These are phyloP conservation scores for Heptranchias perlo DNA, from an alignment of 2,113 vertebrate species.

Conservation along the genomic window DNA sequence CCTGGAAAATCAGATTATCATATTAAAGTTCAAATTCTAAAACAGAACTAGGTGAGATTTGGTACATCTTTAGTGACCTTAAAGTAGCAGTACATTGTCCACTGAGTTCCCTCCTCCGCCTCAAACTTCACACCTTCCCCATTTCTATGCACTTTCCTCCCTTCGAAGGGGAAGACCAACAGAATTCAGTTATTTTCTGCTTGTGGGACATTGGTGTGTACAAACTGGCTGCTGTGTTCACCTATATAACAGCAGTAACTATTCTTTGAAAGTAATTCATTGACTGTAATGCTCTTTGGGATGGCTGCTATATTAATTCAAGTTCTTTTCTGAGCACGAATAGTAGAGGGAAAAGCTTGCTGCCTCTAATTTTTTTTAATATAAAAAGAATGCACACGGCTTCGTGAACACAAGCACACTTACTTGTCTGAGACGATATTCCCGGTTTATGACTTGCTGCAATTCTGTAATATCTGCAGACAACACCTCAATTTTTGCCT, in stretches of 20 bases:
- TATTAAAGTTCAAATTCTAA: not conserved
- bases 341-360: not conserved
- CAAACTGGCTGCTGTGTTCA: not conserved
- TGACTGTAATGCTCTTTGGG: not conserved
- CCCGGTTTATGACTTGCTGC: not conserved
- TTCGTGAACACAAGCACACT: not conserved
- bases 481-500: slow-evolving; percentile 5
- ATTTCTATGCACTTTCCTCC: not conserved
- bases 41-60: not conserved
- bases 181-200: not conserved
- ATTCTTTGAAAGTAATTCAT: not conserved
- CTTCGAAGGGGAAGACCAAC: not conserved
- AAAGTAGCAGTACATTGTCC: not conserved
- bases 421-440: slow-evolving; percentile 23
- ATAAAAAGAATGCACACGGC: not conserved
- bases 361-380: not conserved
- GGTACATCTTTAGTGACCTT: not conserved
- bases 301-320: not conserved
- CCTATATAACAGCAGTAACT: not conserved
- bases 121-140: not conserved
- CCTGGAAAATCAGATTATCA: not conserved
- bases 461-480: not conserved
- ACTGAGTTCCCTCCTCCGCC: not conserved
- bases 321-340: not conserved
- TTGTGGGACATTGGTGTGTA: not conserved